Percentiles rank a stretch among this genome's conserved stretches.
phyloP scores from a whole-genome alignment of 2,888 invertebrate species.

The Druceiella hillmani region DNA sequence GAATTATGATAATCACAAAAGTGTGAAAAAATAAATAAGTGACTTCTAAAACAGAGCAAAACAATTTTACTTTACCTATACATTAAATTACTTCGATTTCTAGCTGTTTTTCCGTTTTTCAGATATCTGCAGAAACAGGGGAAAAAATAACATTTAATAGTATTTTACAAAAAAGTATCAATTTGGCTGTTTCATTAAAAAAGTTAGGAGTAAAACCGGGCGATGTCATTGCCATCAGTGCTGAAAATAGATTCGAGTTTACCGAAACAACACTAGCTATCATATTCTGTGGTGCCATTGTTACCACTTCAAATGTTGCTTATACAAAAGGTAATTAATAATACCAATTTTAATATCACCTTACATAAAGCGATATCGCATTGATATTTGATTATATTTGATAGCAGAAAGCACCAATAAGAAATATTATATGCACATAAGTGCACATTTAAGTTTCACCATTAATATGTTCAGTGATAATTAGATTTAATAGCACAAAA shows the following conservation, averaged over 20 bases:
- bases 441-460: too few relatives aligned
- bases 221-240: conserved; percentile 55
- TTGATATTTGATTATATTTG: too few relatives aligned
- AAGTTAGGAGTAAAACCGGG: conserved; percentile 48
- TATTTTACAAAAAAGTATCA: conserved; percentile 53
- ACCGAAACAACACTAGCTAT: conserved; percentile 50
- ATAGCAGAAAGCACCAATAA: too few relatives aligned
- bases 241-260: conserved; percentile 61
- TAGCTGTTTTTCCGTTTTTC: conserved; percentile 21
- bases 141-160: conserved; percentile 48
- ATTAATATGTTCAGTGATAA: too few relatives aligned
- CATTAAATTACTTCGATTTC: too few relatives aligned
- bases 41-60: too few relatives aligned
- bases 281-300: conserved; percentile 52
- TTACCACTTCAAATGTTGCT: conserved; percentile 58
- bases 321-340: conserved; percentile 53
- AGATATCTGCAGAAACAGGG: conserved; percentile 58
- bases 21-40: too few relatives aligned
- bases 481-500: too few relatives aligned
- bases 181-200: conserved; percentile 50
- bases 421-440: too few relatives aligned
- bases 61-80: too few relatives aligned
- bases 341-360: conserved; percentile 5
- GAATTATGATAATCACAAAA: too few relatives aligned
- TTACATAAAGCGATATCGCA: too few relatives aligned